phyloP scores from a whole-genome alignment of 1,140 invertebrate species.

The Arion vulgaris region DNA sequence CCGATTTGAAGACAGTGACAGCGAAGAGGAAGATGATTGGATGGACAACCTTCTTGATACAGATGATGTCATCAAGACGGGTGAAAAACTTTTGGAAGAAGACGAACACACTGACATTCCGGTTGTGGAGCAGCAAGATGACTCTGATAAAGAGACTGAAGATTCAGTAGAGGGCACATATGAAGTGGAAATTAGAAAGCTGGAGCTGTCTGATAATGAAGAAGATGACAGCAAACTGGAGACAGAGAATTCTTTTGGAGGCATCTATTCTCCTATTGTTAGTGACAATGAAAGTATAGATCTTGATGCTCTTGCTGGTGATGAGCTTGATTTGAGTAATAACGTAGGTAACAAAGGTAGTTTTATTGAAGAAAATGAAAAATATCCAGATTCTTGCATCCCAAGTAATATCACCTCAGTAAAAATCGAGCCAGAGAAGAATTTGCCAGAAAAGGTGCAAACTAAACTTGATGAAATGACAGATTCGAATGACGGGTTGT shows the following conservation, averaged over 20 bases:
- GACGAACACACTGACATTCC: background rate
- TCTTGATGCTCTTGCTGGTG: conserved; percentile 32
- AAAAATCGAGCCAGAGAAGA: background rate
- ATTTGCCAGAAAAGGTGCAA: background rate
- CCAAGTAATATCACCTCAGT: background rate
- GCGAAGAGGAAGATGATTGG: conserved; percentile 33
- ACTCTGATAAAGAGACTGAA: background rate
- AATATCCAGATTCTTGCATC: background rate
- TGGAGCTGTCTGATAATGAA: conserved; percentile 28
- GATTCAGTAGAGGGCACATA: conserved; percentile 18
- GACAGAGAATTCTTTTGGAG: background rate
- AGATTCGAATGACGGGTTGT: background rate
- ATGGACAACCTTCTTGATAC: background rate
- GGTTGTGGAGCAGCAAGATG: background rate
- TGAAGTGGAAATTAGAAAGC: conserved; percentile 31
- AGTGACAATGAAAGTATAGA: conserved; percentile 40
- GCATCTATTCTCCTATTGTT: background rate
- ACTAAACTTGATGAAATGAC: background rate
- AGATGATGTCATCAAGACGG: background rate
- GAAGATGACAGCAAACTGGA: conserved; percentile 13
- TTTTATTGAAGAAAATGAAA: background rate
- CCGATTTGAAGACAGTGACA: conserved; percentile 34
- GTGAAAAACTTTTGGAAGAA: background rate
- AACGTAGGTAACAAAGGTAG: background rate
- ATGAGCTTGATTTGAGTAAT: background rate